These are phyloP conservation scores for Buceros bicornis DNA, from an alignment of 2,797 vertebrate species.

Conservation along the genomic window DNA sequence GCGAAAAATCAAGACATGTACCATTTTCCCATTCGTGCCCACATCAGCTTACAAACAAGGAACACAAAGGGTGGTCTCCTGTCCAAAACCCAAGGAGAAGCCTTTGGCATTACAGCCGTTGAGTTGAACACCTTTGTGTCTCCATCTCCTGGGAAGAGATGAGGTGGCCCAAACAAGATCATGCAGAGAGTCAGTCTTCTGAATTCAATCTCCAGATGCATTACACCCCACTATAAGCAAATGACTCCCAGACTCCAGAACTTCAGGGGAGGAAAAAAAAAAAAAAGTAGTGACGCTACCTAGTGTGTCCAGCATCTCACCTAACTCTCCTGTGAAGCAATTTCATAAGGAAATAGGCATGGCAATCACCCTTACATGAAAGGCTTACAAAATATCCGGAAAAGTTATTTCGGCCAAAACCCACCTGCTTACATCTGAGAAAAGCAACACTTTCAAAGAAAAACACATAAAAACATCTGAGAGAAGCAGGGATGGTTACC, in stretches of 20 bases:
- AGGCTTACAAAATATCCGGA: neutral
- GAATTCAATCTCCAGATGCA: neutral
- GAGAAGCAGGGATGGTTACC: slow-evolving; percentile 22
- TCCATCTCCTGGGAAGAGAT: neutral
- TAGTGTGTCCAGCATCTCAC: neutral
- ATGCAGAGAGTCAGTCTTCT: neutral
- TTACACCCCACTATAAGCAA: neutral
- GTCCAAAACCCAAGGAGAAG: neutral
- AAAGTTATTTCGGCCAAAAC: neutral
- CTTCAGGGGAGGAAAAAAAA: neutral
- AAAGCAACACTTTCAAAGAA: neutral
- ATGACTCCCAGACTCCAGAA: neutral
- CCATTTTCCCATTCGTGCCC: neutral
- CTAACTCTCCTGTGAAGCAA: neutral
- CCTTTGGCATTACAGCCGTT: neutral
- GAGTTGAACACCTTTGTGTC: neutral
- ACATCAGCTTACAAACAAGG: neutral
- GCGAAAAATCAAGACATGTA: fast-evolving
- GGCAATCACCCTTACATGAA: neutral
- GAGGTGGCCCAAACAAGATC: neutral
- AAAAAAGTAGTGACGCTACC: neutral
- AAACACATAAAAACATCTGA: neutral
- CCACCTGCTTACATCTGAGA: neutral
- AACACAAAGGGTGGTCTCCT: neutral
- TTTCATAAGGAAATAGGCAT: neutral